A percentile compares a stretch with the other conserved stretches of the same genome.
phyloP scores from a whole-genome alignment of 2,113 vertebrate species.

The Sphyrna mokarran region DNA sequence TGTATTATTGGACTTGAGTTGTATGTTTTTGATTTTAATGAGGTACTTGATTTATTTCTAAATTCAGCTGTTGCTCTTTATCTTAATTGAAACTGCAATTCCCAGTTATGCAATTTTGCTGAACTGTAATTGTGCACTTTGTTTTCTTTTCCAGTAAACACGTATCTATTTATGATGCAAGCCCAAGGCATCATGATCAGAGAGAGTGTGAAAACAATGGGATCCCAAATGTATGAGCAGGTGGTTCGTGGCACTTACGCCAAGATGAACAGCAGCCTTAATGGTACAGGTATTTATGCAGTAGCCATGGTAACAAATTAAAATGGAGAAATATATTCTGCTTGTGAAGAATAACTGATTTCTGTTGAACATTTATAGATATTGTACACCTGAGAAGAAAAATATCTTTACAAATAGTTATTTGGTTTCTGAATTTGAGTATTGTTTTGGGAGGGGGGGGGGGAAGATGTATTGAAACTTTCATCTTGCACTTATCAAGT shows the following conservation, averaged over 20 bases:
- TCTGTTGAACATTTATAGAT: background rate
- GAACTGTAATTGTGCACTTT: background rate
- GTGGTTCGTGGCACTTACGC: conserved; percentile 84
- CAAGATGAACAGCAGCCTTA: conserved; percentile 69
- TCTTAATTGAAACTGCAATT: background rate
- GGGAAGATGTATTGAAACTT: no score
- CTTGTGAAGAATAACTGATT: background rate
- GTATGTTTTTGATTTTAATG: background rate
- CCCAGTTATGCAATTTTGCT: background rate
- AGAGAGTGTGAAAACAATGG: conserved; percentile 85
- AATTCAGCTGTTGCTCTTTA: no score
- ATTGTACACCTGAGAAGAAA: background rate
- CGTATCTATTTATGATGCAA: conserved; percentile 98
- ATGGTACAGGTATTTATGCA: conserved; percentile 75
- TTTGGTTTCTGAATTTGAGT: no score
- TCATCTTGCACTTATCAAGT: no score
- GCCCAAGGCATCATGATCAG: conserved; percentile 86
- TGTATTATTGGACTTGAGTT: background rate
- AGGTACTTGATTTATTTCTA: background rate
- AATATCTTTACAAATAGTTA: background rate
- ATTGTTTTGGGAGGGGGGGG: no score
- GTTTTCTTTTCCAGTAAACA: conserved; percentile 72
- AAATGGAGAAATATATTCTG: background rate
- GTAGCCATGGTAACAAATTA: background rate
- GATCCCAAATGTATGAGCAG: conserved; percentile 90